Percentiles rank a stretch among this genome's conserved stretches.
Evolutionary conservation across 2,888 invertebrate genomes (phyloP).

Genomic region (Pilophorus perplexus): DNA sequence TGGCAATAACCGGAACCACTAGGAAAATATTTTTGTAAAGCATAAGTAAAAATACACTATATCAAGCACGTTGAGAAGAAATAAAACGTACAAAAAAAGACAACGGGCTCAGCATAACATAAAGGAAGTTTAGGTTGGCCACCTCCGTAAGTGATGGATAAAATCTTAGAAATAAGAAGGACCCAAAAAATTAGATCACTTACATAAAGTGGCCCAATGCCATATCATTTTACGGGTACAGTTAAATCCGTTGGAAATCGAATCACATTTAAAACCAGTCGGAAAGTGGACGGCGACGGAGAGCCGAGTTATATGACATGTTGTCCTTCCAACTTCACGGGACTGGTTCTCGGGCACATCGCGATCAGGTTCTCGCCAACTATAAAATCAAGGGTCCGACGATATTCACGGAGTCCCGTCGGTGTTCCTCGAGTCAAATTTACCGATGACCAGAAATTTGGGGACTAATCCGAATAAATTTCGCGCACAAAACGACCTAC

Average conservation of each 20-base stretch:
- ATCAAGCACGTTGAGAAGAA: too few species aligned
- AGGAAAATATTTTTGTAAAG: too few species aligned
- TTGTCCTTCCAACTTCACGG: slow-evolving; percentile 48
- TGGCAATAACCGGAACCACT: too few species aligned
- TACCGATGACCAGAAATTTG: too few species aligned
- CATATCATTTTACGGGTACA: slow-evolving; percentile 42
- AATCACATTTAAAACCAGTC: slow-evolving; percentile 43
- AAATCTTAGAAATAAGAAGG: background rate
- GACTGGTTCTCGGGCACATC: slow-evolving; percentile 42
- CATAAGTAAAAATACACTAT: too few species aligned
- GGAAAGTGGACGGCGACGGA: background rate
- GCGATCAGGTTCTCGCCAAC: too few species aligned
- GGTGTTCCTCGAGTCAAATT: too few species aligned
- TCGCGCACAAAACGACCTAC: background rate
- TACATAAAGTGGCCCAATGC: slow-evolving; percentile 44
- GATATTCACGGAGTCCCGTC: too few species aligned
- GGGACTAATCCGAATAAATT: background rate
- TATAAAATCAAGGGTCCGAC: too few species aligned
- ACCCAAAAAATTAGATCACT: slow-evolving; percentile 29
- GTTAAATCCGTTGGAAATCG: slow-evolving; percentile 22
- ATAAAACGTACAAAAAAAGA: too few species aligned
- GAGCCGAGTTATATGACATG: slow-evolving; percentile 47
- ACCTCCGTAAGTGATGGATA: background rate
- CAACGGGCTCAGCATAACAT: background rate
- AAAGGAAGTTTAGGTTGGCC: background rate